Percentiles rank a stretch among this genome's conserved stretches.
Evolutionary conservation across 2,888 invertebrate genomes (phyloP).

Genomic region (Drosophila stalkeri): DNA sequence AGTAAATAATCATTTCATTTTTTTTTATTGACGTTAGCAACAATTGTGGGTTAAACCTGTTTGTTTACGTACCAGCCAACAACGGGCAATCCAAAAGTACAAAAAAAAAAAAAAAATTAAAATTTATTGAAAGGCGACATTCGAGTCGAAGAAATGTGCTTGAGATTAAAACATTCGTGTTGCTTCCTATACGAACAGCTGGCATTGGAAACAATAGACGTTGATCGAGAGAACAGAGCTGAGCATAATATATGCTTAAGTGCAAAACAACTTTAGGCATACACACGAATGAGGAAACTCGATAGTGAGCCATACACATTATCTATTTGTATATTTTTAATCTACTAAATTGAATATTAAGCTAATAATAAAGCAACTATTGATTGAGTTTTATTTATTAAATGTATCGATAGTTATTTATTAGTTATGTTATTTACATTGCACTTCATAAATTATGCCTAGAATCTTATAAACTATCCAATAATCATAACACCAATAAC

Average conservation of each 20-base stretch:
- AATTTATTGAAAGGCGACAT: constrained; percentile 33
- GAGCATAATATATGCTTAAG: constrained; percentile 16
- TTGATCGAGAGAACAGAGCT: not conserved
- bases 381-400: no score
- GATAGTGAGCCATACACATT: not conserved
- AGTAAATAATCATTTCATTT: constrained; percentile 43
- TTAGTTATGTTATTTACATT: not conserved
- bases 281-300: not conserved
- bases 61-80: constrained; percentile 36
- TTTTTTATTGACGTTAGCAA: constrained; percentile 45
- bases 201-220: constrained; percentile 10
- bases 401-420: not conserved
- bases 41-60: constrained; percentile 57
- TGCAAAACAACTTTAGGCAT: not conserved
- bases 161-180: constrained; percentile 5
- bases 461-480: not conserved
- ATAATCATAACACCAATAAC: not conserved
- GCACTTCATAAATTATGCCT: not conserved
- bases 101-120: constrained; percentile 5
- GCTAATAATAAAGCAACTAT: no score
- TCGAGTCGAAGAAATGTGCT: constrained; percentile 13
- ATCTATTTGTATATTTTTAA: not conserved
- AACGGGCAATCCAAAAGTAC: constrained; percentile 11
- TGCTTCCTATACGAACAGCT: constrained; percentile 22
- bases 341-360: not conserved